phyloP scores from a whole-genome alignment of 2,113 vertebrate species.

The Sceloporus tristichus region DNA sequence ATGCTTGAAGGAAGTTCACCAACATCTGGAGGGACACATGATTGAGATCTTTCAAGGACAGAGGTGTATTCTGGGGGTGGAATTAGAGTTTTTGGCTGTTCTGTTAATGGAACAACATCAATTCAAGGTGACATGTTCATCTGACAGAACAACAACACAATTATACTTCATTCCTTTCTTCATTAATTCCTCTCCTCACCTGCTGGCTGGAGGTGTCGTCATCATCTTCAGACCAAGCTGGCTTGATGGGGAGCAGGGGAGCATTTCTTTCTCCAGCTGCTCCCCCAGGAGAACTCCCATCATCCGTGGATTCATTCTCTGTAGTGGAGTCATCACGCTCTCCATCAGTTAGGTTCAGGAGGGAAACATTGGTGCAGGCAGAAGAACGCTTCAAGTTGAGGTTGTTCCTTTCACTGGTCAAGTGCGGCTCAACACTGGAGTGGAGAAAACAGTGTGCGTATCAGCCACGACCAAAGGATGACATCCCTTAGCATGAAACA shows the following conservation, averaged over 20 bases:
- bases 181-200: conserved; percentile 61
- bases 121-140: not conserved
- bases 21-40: not conserved
- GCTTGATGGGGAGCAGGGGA: conserved; percentile 3
- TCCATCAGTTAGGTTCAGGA: conserved; percentile 68
- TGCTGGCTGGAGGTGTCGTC: conserved; percentile 64
- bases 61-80: not conserved
- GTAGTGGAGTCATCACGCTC: conserved; percentile 63
- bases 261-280: conserved; percentile 18
- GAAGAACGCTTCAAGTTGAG: conserved; percentile 73
- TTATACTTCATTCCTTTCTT: not conserved
- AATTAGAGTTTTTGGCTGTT: not conserved
- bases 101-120: not conserved
- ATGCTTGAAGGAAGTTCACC: not conserved
- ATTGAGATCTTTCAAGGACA: not conserved
- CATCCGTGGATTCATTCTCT: conserved; percentile 37
- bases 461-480: not conserved
- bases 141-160: not conserved
- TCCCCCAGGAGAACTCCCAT: conserved; percentile 45
- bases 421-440: conserved; percentile 67
- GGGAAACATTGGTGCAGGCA: conserved; percentile 72
- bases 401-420: conserved; percentile 59
- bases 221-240: conserved; percentile 62
- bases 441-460: not conserved
- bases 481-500: not conserved